Percentiles rank a stretch among this genome's conserved stretches.
These are phyloP conservation scores for Ceratina australensis DNA, from an alignment of 1,140 invertebrate species.

Conservation along the genomic window DNA sequence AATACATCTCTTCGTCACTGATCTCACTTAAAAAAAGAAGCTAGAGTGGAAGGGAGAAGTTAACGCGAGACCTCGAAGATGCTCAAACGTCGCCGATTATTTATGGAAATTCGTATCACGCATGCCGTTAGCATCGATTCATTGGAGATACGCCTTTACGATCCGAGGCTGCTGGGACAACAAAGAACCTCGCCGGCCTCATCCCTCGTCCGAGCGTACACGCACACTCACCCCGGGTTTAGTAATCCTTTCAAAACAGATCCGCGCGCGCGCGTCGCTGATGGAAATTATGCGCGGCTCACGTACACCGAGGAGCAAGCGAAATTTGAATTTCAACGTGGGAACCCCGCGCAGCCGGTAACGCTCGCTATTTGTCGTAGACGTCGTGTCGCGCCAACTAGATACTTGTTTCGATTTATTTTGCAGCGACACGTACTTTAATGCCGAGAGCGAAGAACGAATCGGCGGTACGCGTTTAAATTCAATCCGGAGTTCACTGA, in stretches of 20 bases:
- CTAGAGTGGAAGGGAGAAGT: background rate
- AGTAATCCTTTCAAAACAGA: conserved; percentile 59
- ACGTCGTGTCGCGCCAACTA: background rate
- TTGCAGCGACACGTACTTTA: background rate
- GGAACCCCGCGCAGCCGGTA: background rate
- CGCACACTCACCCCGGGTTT: background rate
- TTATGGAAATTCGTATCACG: conserved; percentile 60
- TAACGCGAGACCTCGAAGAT: conserved; percentile 33
- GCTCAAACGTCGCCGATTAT: conserved; percentile 53
- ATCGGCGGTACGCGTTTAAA: background rate
- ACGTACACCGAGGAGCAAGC: conserved; percentile 5
- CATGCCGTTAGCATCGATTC: conserved; percentile 62
- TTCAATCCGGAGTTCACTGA: background rate
- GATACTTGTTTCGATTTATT: conserved; percentile 7
- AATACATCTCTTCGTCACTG: no score
- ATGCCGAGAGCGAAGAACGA: background rate
- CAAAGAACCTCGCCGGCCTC: conserved; percentile 37
- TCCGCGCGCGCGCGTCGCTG: background rate
- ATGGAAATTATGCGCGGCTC: conserved; percentile 33
- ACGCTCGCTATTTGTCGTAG: conserved; percentile 8
- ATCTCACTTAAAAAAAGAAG: conserved; percentile 16
- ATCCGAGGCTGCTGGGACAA: conserved; percentile 32
- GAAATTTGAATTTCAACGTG: conserved; percentile 49
- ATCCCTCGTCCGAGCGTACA: background rate
- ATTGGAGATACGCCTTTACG: conserved; percentile 48